Conservation (phyloP, 2,113 vertebrate genomes). For the Raja brachyura region DNA sequence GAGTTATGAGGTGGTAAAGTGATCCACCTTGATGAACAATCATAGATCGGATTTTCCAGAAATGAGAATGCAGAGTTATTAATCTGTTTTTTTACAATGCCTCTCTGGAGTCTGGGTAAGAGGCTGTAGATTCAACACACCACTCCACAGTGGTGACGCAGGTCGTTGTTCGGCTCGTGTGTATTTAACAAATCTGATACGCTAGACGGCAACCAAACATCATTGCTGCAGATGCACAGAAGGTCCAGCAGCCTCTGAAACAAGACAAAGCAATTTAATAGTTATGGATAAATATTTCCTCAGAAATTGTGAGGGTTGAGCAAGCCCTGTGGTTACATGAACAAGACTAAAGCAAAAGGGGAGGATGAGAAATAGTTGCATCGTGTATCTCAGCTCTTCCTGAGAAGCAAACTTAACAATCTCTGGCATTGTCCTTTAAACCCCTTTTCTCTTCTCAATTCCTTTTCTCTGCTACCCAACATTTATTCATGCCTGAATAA, state of each 20-base stretch:
- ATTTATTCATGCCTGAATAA: neutral
- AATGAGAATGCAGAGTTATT: neutral
- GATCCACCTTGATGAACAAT: slow-evolving; percentile 24
- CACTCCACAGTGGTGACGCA: neutral
- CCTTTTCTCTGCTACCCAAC: neutral
- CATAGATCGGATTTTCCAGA: neutral
- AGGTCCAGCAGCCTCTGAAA: neutral
- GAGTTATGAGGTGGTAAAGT: slow-evolving; percentile 23
- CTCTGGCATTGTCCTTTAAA: neutral
- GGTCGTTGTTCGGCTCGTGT: neutral
- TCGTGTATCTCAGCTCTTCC: neutral
- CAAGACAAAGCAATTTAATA: neutral
- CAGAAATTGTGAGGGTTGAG: neutral
- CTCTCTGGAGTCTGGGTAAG: neutral
- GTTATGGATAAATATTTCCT: neutral
- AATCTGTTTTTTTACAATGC: neutral
- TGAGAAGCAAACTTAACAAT: neutral
- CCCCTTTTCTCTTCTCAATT: neutral
- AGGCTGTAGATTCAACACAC: neutral
- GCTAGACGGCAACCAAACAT: neutral
- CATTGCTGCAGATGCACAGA: neutral
- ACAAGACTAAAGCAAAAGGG: neutral
- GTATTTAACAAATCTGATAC: neutral
- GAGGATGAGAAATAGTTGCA: neutral
- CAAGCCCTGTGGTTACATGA: neutral